Percentiles rank a stretch among this genome's conserved stretches.
These are phyloP conservation scores for Leucophora obtusa DNA, from an alignment of 2,888 invertebrate species.

Conservation along the genomic window DNA sequence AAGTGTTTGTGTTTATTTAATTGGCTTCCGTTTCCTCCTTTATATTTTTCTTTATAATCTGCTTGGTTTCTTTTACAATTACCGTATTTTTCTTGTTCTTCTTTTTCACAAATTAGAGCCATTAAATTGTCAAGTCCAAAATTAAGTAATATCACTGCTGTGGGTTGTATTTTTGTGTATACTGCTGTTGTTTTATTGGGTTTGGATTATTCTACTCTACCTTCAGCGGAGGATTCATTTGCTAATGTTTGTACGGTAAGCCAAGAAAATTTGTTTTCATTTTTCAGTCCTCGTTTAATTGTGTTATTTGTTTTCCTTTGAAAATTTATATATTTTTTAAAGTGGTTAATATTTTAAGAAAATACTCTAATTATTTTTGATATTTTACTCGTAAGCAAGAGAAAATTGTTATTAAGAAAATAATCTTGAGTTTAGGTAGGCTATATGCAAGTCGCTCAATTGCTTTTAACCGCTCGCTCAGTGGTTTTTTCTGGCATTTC, in stretches of 20 bases:
- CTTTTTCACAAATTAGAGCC: constrained; percentile 81
- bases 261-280: constrained; percentile 8
- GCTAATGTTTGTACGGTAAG: constrained; percentile 92
- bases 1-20: constrained; percentile 5
- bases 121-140: constrained; percentile 95
- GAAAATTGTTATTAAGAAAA: no score
- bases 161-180: constrained; percentile 94
- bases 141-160: constrained; percentile 93
- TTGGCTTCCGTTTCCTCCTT: not conserved
- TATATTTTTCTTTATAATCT: constrained; percentile 14
- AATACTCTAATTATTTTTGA: no score
- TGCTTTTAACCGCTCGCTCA: no score
- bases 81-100: constrained; percentile 18
- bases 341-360: no score
- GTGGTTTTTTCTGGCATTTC: no score
- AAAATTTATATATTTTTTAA: not conserved
- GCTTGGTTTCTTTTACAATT: not conserved
- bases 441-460: no score
- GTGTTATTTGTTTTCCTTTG: not conserved
- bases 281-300: not conserved
- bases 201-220: constrained; percentile 88
- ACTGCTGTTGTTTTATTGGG: constrained; percentile 91
- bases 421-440: no score
- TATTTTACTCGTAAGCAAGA: no score
- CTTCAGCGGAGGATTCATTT: constrained; percentile 84